phyloP scores from a whole-genome alignment of 2,113 vertebrate genomes.

The Caranx melampygus region DNA sequence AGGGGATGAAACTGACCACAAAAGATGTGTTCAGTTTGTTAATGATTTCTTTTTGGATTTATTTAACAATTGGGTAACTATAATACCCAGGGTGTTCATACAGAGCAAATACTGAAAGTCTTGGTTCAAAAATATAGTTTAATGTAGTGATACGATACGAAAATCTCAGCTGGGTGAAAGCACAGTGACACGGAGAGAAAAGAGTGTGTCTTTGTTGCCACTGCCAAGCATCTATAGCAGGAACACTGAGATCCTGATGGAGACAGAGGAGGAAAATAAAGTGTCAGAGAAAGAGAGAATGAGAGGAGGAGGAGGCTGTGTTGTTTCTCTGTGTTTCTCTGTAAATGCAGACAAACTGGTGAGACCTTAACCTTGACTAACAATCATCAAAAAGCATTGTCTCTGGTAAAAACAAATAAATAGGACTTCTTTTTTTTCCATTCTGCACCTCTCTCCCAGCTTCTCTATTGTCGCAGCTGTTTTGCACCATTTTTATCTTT shows the following conservation, averaged over 20 bases:
- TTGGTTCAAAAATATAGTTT: too few species aligned
- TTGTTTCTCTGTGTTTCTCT: not conserved
- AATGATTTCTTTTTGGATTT: too few species aligned
- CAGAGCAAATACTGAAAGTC: too few species aligned
- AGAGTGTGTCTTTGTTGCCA: too few species aligned
- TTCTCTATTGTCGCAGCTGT: not conserved
- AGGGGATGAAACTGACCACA: too few species aligned
- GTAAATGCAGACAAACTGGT: slow-evolving; percentile 3
- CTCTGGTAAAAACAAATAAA: not conserved
- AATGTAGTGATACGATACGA: too few species aligned
- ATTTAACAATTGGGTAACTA: too few species aligned
- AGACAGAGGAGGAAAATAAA: slow-evolving; percentile 4
- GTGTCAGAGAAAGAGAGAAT: not conserved
- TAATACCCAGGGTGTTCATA: too few species aligned
- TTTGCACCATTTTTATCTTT: not conserved
- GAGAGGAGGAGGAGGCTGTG: not conserved
- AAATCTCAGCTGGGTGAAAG: too few species aligned
- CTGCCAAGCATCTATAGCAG: too few species aligned
- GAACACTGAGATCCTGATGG: not conserved
- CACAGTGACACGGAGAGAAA: too few species aligned
- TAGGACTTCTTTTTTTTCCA: not conserved
- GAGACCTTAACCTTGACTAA: not conserved
- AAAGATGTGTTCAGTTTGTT: too few species aligned
- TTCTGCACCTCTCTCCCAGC: not conserved
- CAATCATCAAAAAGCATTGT: not conserved